Evolutionary conservation across 2,888 invertebrate genomes (phyloP).

Genomic region (Dorcus parallelipipedus): DNA sequence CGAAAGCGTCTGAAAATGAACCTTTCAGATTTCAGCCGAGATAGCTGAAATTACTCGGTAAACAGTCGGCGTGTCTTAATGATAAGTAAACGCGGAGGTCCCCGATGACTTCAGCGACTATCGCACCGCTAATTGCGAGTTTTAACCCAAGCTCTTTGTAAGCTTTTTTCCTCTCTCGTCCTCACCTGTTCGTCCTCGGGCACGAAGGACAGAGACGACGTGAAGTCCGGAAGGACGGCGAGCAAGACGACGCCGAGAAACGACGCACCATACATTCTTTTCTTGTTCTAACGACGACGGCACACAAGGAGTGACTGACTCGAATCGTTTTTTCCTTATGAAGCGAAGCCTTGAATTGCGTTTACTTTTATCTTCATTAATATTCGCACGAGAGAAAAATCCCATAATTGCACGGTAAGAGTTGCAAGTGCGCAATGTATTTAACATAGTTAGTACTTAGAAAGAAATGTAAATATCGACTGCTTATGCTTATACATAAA

Average conservation of each 20-base stretch:
- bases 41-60: no score
- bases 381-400: neutral
- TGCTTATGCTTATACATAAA: no score
- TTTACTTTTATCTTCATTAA: neutral
- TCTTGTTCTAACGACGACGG: neutral
- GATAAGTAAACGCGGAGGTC: no score
- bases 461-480: no score
- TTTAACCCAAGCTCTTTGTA: no score
- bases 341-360: neutral
- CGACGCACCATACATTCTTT: neutral
- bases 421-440: neutral
- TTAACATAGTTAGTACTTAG: neutral
- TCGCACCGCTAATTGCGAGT: no score
- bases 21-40: no score
- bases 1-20: neutral
- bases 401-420: neutral
- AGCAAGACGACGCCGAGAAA: no score
- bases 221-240: no score
- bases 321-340: neutral
- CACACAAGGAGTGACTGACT: neutral
- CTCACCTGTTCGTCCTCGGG: neutral
- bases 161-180: neutral
- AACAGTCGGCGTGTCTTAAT: no score
- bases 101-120: no score
- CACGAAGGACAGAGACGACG: neutral